Evolutionary conservation across 1,140 invertebrate genomes (phyloP).

Genomic region (Temnothorax nylanderi): DNA sequence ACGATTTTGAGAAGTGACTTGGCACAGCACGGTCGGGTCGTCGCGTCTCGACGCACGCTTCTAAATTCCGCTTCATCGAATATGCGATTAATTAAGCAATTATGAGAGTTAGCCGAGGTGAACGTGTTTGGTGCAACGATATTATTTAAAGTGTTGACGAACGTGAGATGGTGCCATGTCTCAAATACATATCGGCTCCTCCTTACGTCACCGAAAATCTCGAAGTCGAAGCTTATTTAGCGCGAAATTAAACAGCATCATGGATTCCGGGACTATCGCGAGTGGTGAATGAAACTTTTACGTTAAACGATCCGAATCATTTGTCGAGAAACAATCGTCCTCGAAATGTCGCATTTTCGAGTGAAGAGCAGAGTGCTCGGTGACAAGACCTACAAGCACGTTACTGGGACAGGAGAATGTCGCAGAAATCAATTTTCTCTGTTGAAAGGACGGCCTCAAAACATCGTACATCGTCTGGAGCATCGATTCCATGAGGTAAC

Average conservation of each 20-base stretch:
- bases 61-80: constrained; percentile 4
- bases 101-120: constrained; percentile 39
- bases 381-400: constrained; percentile 72
- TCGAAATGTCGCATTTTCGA: constrained; percentile 75
- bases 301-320: background rate
- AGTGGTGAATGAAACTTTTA: background rate
- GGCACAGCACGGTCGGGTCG: background rate
- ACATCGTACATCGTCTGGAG: constrained; percentile 78
- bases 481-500: constrained; percentile 83
- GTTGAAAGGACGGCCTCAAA: constrained; percentile 78
- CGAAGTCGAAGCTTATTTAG: constrained; percentile 10
- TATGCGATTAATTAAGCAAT: constrained; percentile 35
- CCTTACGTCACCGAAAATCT: background rate
- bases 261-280: background rate
- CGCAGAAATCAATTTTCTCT: constrained; percentile 80
- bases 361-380: constrained; percentile 63
- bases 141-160: constrained; percentile 22
- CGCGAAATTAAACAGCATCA: background rate
- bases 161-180: background rate
- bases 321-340: background rate
- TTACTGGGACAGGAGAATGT: constrained; percentile 75
- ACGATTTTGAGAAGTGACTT: constrained; percentile 1
- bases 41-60: background rate
- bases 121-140: constrained; percentile 23
- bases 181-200: background rate